These are phyloP conservation scores for Manis pentadactyla DNA, from an alignment of 2,797 vertebrate species.

Conservation along the genomic window DNA sequence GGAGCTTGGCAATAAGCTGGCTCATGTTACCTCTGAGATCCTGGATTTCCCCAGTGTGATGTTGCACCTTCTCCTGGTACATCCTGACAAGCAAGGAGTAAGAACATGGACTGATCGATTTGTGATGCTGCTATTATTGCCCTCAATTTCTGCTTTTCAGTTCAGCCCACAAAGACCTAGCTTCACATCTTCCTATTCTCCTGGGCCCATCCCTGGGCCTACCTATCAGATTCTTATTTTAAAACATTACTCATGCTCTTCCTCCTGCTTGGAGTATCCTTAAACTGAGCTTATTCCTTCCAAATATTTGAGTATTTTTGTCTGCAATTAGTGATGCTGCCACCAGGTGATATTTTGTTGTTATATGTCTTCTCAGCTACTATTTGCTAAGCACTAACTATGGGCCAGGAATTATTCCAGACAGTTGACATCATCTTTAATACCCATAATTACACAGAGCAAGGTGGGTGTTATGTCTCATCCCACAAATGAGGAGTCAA, in stretches of 20 bases:
- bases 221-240: neutral
- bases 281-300: constrained; percentile 6
- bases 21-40: constrained; percentile 75
- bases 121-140: neutral
- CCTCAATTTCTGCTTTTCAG: neutral
- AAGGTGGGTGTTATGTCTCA: neutral
- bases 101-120: neutral
- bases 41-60: constrained; percentile 79
- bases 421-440: neutral
- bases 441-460: neutral
- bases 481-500: constrained; percentile 15
- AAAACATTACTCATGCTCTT: neutral
- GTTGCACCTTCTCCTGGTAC: constrained; percentile 79
- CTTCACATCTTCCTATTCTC: neutral
- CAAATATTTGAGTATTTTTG: neutral
- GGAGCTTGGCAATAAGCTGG: constrained; percentile 73
- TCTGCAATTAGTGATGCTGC: constrained; percentile 33
- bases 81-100: constrained; percentile 58
- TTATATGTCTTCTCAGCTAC: constrained; percentile 4
- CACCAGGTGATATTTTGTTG: neutral
- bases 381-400: constrained; percentile 9
- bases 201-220: neutral
- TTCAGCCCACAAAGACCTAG: neutral
- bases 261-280: neutral
- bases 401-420: neutral